Evolutionary conservation across 2,113 vertebrate species (phyloP), one percentile per base, ranked within the genome.

Genomic region (Sus scrofa): DNA sequence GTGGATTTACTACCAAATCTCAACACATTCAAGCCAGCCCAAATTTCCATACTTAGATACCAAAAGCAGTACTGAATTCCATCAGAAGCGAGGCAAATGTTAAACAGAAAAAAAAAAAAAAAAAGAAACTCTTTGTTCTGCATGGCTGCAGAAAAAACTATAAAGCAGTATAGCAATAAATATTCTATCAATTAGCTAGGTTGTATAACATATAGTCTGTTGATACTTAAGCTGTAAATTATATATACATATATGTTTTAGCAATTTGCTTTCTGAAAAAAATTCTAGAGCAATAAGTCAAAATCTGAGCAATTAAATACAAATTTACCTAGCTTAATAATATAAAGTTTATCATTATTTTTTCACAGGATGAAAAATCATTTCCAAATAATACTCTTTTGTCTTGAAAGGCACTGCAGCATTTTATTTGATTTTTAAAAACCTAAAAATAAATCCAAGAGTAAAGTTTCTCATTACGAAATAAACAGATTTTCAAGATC

Each of bases 371-470:
- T 20, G 13, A 18, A 71, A 1, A 90, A 79, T 75, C 58, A 24
- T 91, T 88, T 70, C 34, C 78, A 34, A 81, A 7, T 68, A 54
- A 27, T 37, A 24, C 6, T 79, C 52, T 54, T 77, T 62, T 50
- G 9, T 78, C 62, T 11, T 78, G 10, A 85, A 81, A 6, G n/a
- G 5, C 1, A 77, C 0, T 18, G 34, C 18, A 68, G 1, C 8
- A 15, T n/a, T 93, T 92, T 85, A 67, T 63, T 92, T n/a, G 70
- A 22, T 77, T 39, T 90, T 79, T 20, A 62, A 86, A 95, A 34
- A 70, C 30, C 20, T 89, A 24, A 92, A 82, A 83, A 52, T 37
- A 75, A 81, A 4, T 3, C 7, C 5, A 82, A 34, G 0, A 2
- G 0, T n/a, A 83, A 70, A 74, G 5, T 82, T 96, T 8, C 7